Conservation (phyloP, 2,888 invertebrate species). For the Sycophila texana region DNA sequence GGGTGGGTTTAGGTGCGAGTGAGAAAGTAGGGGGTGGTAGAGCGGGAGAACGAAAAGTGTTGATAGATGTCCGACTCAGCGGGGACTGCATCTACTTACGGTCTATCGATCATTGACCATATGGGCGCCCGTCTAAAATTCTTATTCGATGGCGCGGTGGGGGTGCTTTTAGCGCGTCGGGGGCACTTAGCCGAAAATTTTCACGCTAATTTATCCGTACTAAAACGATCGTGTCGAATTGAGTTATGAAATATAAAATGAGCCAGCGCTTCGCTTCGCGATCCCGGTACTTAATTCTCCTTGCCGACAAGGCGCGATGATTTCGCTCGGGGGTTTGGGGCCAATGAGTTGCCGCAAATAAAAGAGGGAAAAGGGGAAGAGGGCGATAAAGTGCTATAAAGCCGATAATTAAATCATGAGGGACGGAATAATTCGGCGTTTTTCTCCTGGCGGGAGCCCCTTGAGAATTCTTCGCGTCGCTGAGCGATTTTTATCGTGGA, state of each 20-base stretch:
- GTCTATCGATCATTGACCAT: constrained; percentile 53
- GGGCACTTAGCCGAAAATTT: background rate
- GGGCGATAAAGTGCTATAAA: constrained; percentile 35
- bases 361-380: background rate
- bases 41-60: constrained; percentile 48
- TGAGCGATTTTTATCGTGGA: constrained; percentile 55
- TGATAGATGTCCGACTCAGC: constrained; percentile 54
- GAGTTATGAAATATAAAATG: background rate
- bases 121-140: constrained; percentile 24
- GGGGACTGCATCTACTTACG: constrained; percentile 54
- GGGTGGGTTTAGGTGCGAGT: no score
- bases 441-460: background rate
- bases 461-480: constrained; percentile 45
- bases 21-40: background rate
- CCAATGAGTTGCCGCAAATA: constrained; percentile 27
- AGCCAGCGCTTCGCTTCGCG: background rate
- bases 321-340: constrained; percentile 9
- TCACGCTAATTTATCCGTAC: background rate
- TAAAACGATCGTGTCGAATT: constrained; percentile 9
- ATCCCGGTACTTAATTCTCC: background rate
- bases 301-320: background rate
- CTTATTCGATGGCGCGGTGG: constrained; percentile 43
- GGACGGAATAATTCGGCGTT: constrained; percentile 38
- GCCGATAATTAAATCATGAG: constrained; percentile 50
- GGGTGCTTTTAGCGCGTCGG: constrained; percentile 13